These are phyloP conservation scores for Drosophila picticornis DNA, from an alignment of 2,888 invertebrate species.

Conservation along the genomic window DNA sequence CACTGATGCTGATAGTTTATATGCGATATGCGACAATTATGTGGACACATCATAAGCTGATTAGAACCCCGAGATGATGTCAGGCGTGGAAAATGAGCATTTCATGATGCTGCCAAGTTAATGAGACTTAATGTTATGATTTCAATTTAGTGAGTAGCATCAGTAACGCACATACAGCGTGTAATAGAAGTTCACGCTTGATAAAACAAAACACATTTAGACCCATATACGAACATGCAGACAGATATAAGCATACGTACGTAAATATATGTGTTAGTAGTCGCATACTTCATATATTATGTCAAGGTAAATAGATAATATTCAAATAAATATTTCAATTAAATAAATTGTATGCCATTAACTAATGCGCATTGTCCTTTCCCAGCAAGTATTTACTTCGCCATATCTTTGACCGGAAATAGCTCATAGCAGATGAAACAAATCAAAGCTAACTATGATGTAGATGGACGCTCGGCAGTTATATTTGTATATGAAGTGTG, in stretches of 20 bases:
- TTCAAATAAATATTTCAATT: background rate
- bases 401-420: background rate
- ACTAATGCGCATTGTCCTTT: slow-evolving; percentile 2
- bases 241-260: background rate
- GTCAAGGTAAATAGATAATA: background rate
- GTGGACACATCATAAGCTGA: slow-evolving; percentile 66
- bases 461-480: slow-evolving; percentile 1
- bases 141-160: slow-evolving; percentile 69
- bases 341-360: slow-evolving; percentile 6
- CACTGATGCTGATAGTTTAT: slow-evolving; percentile 17
- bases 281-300: background rate
- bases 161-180: slow-evolving; percentile 20
- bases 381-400: slow-evolving; percentile 3
- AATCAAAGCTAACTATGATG: background rate
- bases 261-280: background rate
- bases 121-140: slow-evolving; percentile 54
- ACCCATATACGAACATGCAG: background rate
- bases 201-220: background rate
- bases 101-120: slow-evolving; percentile 47
- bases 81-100: slow-evolving; percentile 29
- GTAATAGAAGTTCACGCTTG: slow-evolving; percentile 16
- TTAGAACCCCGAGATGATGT: slow-evolving; percentile 51
- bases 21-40: slow-evolving; percentile 33
- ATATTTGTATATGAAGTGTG: background rate
- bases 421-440: background rate